Percentiles rank a stretch among this genome's conserved stretches.
These are phyloP conservation scores for Malacosoma neustria DNA, from an alignment of 2,888 invertebrate species.

Conservation along the genomic window DNA sequence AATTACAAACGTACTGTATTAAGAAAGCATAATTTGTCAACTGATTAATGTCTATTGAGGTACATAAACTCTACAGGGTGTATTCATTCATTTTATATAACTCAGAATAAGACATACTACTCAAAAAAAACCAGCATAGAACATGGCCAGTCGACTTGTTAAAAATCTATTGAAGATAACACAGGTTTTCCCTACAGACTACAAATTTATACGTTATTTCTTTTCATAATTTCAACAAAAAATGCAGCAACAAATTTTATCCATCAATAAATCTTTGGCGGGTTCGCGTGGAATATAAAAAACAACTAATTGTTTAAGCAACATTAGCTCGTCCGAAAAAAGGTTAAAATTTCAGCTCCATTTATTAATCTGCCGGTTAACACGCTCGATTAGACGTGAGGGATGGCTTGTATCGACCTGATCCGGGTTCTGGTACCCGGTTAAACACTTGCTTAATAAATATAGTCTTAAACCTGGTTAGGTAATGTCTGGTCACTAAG, in stretches of 20 bases:
- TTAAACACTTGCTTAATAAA: not conserved
- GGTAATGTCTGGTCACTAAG: not conserved
- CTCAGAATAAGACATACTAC: too few species aligned
- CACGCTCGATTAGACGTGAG: constrained; percentile 57
- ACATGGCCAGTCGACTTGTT: too few species aligned
- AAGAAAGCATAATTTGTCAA: too few species aligned
- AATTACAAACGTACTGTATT: too few species aligned
- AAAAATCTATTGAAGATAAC: too few species aligned
- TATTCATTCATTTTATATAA: too few species aligned
- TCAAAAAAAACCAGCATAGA: too few species aligned
- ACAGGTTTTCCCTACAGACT: too few species aligned
- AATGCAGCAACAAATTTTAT: constrained; percentile 22
- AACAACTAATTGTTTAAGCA: constrained; percentile 51
- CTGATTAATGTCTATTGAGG: too few species aligned
- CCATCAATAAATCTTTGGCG: constrained; percentile 48
- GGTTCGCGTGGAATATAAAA: constrained; percentile 41
- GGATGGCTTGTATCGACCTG: constrained; percentile 30
- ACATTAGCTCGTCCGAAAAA: constrained; percentile 70
- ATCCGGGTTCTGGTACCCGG: constrained; percentile 13
- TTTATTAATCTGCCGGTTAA: constrained; percentile 58
- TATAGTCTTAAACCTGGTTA: not conserved
- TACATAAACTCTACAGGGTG: too few species aligned
- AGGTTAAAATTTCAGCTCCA: constrained; percentile 66
- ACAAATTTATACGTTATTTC: too few species aligned
- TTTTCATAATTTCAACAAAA: too few species aligned